Base-by-base conservation (phyloP, 1,140 invertebrate genomes). In the Aphelinus atriplicis region DNA sequence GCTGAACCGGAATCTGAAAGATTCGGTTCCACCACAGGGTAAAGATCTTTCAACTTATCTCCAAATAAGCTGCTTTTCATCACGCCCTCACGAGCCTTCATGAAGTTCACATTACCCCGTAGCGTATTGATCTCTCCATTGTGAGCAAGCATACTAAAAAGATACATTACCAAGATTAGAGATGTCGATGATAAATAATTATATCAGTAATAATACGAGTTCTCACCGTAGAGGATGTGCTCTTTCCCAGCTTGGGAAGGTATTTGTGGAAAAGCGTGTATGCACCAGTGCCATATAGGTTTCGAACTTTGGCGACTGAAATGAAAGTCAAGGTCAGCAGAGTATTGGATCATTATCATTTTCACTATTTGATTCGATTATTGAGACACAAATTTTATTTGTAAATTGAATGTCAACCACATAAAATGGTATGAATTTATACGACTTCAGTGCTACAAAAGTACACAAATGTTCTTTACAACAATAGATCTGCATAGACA, bases 41-140 rank as follows among this genome's bases (percentile, higher is more conserved):
- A 99, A 0, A 99, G 90, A 75, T 94, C 91, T 80, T 95, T 93
- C 43, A 99, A 87, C 72, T 96, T 89, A 58, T 89, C 88, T 3
- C 96, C 95, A 84, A 94, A 98, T 9, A 92, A 79, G 1, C 91
- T 87, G 84, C 94, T 97, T 79, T 94, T 92, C 98, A 99, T 99
- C 0, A 99, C 96, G 72, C 98, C 98, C 88, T 99, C 98, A 69
- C 98, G 91, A 48, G 98, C 98, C 85, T 97, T 97, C 97, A 99
- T 99, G 64, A 97, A 91, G 88, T 99, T 99, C 0, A 98, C 95
- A 85, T 99, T 99, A 71, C 98, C 98, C 76, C 97, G 92, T 47
- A 99, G 91, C 3, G 98, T 99, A 88, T 99, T 99, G 84, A 99
- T 99, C 90, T 99, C 98, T 64, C 98, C 98, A 90, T 99, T 99